A percentile compares a stretch with the other conserved stretches of the same genome.
Conservation (phyloP, 2,113 vertebrate genomes). For the Monopterus albus region DNA sequence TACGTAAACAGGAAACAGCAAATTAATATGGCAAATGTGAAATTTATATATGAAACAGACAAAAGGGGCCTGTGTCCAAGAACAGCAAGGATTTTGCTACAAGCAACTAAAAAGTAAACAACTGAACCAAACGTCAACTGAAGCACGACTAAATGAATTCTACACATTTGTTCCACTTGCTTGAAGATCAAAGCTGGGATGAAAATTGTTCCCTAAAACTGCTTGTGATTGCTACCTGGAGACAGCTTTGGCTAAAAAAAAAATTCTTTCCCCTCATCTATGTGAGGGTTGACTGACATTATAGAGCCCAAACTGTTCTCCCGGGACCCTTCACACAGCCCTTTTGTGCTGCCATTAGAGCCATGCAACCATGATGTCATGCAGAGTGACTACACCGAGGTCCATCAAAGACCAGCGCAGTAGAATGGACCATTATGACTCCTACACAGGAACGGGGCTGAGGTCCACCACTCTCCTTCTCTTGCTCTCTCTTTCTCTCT, state of each 20-base stretch:
- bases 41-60: too few species aligned
- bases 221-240: slow-evolving; percentile 72
- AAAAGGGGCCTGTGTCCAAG: too few species aligned
- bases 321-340: slow-evolving; percentile 58
- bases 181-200: not conserved
- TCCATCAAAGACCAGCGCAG: slow-evolving; percentile 64
- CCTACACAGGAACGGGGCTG: slow-evolving; percentile 56
- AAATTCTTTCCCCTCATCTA: slow-evolving; percentile 42
- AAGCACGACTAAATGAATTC: slow-evolving; percentile 37
- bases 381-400: slow-evolving; percentile 49
- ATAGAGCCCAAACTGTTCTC: slow-evolving; percentile 63
- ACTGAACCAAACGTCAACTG: too few species aligned
- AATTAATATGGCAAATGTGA: not conserved
- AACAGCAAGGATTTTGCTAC: too few species aligned
- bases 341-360: slow-evolving; percentile 68
- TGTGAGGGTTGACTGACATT: slow-evolving; percentile 65
- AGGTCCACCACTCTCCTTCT: slow-evolving; percentile 28
- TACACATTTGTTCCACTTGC: slow-evolving; percentile 43
- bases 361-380: slow-evolving; percentile 72
- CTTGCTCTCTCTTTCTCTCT: slow-evolving; percentile 8
- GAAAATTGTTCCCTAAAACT: slow-evolving; percentile 30
- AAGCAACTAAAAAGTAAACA: too few species aligned
- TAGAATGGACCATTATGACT: slow-evolving; percentile 67
- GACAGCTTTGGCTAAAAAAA: slow-evolving; percentile 57
- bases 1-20: not conserved